phyloP scores from a whole-genome alignment of 2,113 vertebrate species.

The Gorsachius goisagi region DNA sequence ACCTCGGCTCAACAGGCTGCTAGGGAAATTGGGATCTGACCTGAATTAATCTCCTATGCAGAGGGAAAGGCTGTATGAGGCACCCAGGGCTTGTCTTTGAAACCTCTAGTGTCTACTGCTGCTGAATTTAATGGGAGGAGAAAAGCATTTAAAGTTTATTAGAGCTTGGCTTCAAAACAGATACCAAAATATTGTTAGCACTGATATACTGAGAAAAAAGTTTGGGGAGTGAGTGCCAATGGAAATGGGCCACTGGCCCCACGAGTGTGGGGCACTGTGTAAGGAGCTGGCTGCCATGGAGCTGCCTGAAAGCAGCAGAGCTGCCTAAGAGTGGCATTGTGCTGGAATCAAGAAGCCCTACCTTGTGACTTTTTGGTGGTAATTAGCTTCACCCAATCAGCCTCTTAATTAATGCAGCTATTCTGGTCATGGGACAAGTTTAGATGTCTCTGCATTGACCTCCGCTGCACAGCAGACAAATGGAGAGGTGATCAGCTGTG shows the following conservation, averaged over 20 bases:
- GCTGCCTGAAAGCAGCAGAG: background rate
- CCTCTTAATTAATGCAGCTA: background rate
- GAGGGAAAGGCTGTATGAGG: background rate
- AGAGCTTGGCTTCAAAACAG: background rate
- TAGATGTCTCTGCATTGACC: background rate
- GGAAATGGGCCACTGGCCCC: background rate
- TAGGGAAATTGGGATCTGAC: background rate
- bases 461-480: background rate
- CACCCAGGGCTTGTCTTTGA: background rate
- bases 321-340: background rate
- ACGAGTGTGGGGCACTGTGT: rapidly evolving
- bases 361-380: background rate
- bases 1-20: background rate
- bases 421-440: constrained; percentile 15
- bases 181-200: background rate
- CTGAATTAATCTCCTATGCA: background rate
- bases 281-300: background rate
- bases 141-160: background rate
- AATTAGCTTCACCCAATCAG: constrained; percentile 2
- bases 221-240: background rate
- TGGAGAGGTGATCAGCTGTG: background rate
- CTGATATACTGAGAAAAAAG: background rate
- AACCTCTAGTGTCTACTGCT: background rate
- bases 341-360: background rate
- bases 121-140: background rate